Conservation (phyloP, 2,888 invertebrate species). For the Rhamphomyia laevipes region DNA sequence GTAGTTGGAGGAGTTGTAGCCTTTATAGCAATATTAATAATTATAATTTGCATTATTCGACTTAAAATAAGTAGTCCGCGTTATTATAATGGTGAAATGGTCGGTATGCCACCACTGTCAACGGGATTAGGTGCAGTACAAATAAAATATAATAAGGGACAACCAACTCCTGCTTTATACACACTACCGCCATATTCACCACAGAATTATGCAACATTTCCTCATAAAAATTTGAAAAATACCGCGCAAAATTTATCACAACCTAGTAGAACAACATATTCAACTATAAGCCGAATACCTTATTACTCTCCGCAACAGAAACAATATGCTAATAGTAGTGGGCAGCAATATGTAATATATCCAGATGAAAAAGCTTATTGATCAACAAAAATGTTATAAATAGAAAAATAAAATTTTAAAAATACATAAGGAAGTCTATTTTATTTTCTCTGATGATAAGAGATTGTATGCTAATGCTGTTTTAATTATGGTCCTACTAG, state of each 20-base stretch:
- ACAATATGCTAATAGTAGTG: slow-evolving; percentile 20
- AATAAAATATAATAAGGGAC: slow-evolving; percentile 40
- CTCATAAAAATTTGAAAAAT: slow-evolving; percentile 46
- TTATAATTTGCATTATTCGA: slow-evolving; percentile 79
- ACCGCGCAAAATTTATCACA: slow-evolving; percentile 33
- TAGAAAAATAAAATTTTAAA: too few relatives aligned
- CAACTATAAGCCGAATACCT: slow-evolving; percentile 50
- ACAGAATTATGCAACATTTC: slow-evolving; percentile 48
- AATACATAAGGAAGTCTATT: too few relatives aligned
- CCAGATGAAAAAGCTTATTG: slow-evolving; percentile 38
- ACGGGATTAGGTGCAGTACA: slow-evolving; percentile 47
- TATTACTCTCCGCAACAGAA: slow-evolving; percentile 32
- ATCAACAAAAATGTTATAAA: slow-evolving; percentile 20
- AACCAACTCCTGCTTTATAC: slow-evolving; percentile 40
- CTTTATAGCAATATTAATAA: slow-evolving; percentile 77
- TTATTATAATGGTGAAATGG: slow-evolving; percentile 55
- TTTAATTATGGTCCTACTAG: too few relatives aligned
- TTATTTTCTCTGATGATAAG: too few relatives aligned
- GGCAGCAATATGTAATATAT: slow-evolving; percentile 30
- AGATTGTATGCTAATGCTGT: too few relatives aligned
- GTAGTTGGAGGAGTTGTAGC: slow-evolving; percentile 88
- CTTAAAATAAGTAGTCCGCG: slow-evolving; percentile 56
- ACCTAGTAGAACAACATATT: slow-evolving; percentile 43
- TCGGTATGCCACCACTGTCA: slow-evolving; percentile 41
- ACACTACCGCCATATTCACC: slow-evolving; percentile 52